These are phyloP conservation scores for Diaprepes abbreviatus DNA, from an alignment of 2,888 invertebrate genomes.

Conservation along the genomic window DNA sequence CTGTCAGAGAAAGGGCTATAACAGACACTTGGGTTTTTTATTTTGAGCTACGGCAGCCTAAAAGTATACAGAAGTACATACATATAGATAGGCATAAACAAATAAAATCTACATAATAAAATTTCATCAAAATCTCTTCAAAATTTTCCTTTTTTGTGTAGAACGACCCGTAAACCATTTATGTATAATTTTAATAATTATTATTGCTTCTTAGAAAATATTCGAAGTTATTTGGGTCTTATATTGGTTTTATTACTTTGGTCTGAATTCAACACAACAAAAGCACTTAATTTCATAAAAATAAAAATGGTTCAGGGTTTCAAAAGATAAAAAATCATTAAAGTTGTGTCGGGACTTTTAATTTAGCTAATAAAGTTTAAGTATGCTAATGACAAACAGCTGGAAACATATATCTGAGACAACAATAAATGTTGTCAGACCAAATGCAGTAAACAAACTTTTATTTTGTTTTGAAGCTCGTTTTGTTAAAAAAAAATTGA, in stretches of 20 bases:
- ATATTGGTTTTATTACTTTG: constrained; percentile 4
- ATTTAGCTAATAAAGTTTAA: constrained; percentile 5
- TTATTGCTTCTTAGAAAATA: not conserved
- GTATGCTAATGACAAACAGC: constrained; percentile 10
- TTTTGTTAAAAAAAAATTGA: too few species aligned
- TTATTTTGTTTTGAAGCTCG: too few species aligned
- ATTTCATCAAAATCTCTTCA: too few species aligned
- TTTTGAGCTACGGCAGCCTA: too few species aligned
- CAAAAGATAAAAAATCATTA: not conserved
- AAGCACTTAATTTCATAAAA: constrained; percentile 1
- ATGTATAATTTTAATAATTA: not conserved
- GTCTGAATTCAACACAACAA: not conserved
- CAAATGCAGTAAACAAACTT: too few species aligned
- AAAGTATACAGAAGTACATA: too few species aligned
- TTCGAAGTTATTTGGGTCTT: not conserved
- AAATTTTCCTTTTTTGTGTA: too few species aligned
- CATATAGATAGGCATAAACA: too few species aligned
- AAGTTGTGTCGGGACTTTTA: constrained; percentile 9
- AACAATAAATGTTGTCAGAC: too few species aligned
- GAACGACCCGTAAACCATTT: not conserved
- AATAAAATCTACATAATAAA: too few species aligned
- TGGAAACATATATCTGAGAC: not conserved
- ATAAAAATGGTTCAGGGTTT: constrained; percentile 15
- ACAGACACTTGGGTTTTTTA: too few species aligned
- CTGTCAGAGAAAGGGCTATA: too few species aligned